Percentiles rank a stretch among this genome's conserved stretches.
Conservation (phyloP, 2,797 vertebrate species). For the Tragopan temminckii region DNA sequence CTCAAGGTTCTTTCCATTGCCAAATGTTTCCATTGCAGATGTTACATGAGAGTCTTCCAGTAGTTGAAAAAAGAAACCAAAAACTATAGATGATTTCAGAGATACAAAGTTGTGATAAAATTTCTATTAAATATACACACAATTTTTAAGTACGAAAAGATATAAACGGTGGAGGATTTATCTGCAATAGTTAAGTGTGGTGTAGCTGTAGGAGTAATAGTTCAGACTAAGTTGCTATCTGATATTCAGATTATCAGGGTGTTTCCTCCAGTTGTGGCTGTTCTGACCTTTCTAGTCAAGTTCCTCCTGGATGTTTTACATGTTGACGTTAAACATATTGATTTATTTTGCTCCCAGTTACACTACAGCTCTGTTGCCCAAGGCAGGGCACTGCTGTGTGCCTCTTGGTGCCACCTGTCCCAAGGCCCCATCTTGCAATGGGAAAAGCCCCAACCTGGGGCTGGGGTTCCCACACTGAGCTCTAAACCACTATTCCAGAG, state of each 20-base stretch:
- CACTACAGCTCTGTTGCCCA: not conserved
- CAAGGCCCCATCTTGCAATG: not conserved
- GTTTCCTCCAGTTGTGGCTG: not conserved
- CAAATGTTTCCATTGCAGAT: not conserved
- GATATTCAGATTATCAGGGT: not conserved
- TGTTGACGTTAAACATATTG: not conserved
- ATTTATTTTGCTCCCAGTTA: not conserved
- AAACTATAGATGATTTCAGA: not conserved
- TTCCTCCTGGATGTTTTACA: not conserved
- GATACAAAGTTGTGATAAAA: not conserved
- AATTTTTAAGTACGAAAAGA: not conserved
- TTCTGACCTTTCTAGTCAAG: not conserved
- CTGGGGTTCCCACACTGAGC: not conserved
- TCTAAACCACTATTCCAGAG: not conserved
- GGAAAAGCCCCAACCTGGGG: not conserved
- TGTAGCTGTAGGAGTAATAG: not conserved
- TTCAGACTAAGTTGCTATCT: not conserved
- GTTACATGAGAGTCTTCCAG: not conserved
- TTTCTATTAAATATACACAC: not conserved
- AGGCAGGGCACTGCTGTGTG: fast-evolving
- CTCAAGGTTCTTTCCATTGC: not conserved
- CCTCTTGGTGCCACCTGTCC: not conserved
- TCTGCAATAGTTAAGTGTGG: not conserved
- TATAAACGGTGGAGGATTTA: not conserved
- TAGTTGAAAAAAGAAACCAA: not conserved